Evolutionary conservation across 2,113 vertebrate species (phyloP), one percentile per base, ranked within the genome.

Genomic region (Stercorarius parasiticus): DNA sequence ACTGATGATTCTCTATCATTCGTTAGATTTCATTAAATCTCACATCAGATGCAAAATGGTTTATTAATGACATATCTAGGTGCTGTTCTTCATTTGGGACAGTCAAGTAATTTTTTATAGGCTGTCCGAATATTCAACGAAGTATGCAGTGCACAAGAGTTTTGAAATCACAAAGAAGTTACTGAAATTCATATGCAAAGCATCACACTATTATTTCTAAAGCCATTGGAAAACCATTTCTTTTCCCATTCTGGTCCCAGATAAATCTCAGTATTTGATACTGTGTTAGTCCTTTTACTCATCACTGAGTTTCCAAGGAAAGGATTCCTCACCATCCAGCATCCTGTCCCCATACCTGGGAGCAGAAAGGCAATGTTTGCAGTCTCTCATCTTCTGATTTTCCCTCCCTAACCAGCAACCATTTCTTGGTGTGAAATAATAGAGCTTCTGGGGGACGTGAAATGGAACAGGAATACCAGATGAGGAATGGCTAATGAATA

Each of bases 11-110:
- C 52, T 81, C 18, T 78, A 22, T 49, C 14, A 84, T 71, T 83
- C 9, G 0, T 66, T 92, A 88, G 38, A 72, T 80, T 90, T 82
- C 49, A 80, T 92, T 80, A 88, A 27, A 64, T 67, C 49, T 73
- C 9, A 2, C 55, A 81, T 83, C 20, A 92, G 22, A 83, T 73
- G 23, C 26, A 94, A 93, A 86, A 94, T 74, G 71, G 92, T 93
- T 90, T 90, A 94, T 94, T 93, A 90, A 93, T 89, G 61, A 72
- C 19, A 77, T 78, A 70, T 78, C 26, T 85, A 90, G 65, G 36
- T 59, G 10, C 30, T 72, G 64, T 45, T 91, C 69, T 94, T 81
- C 30, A 95, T 87, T 90, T 86, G 20, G 58, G 32, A 69, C 55
- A 71, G 47, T 82, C 22, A 59, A 94, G 83, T 34, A 74, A 50